Percentiles rank a stretch among this genome's conserved stretches.
Conservation (phyloP, 2,888 invertebrate genomes). For the Drosophila limbata region DNA sequence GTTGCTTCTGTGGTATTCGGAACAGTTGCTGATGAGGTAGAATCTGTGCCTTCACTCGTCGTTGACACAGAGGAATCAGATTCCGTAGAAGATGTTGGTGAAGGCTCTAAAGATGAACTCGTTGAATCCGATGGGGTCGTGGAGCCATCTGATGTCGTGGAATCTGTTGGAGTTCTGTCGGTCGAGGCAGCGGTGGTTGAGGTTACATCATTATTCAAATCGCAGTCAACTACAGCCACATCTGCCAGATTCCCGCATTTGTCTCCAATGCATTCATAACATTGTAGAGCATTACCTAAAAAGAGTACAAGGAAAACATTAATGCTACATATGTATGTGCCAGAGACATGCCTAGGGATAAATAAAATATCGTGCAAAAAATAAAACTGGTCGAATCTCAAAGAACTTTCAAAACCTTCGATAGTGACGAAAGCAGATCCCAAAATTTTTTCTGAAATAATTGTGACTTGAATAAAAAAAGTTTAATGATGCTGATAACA, state of each 20-base stretch:
- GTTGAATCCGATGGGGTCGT: not conserved
- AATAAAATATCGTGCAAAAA: slow-evolving; percentile 12
- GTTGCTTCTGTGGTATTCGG: not conserved
- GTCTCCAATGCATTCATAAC: slow-evolving; percentile 75
- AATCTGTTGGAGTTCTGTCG: not conserved
- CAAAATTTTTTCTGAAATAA: not conserved
- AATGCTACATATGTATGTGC: not conserved
- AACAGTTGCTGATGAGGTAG: not conserved
- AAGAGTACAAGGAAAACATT: not conserved
- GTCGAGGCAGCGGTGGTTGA: not conserved
- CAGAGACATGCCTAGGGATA: not conserved
- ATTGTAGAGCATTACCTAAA: slow-evolving; percentile 57
- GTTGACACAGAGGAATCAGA: not conserved
- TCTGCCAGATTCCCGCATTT: slow-evolving; percentile 53
- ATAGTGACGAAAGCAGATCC: too few species aligned
- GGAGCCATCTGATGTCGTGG: not conserved
- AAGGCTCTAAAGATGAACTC: not conserved
- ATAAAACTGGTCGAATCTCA: slow-evolving; percentile 31
- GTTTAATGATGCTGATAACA: not conserved
- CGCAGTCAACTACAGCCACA: slow-evolving; percentile 30
- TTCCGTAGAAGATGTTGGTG: not conserved
- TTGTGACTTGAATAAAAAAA: too few species aligned
- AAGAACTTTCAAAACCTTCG: too few species aligned
- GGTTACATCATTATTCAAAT: slow-evolving; percentile 30
- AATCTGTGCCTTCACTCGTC: not conserved